A percentile compares a stretch with the other conserved stretches of the same genome.
These are phyloP conservation scores for Murina feae DNA, from an alignment of 2,113 vertebrate genomes.

Conservation along the genomic window DNA sequence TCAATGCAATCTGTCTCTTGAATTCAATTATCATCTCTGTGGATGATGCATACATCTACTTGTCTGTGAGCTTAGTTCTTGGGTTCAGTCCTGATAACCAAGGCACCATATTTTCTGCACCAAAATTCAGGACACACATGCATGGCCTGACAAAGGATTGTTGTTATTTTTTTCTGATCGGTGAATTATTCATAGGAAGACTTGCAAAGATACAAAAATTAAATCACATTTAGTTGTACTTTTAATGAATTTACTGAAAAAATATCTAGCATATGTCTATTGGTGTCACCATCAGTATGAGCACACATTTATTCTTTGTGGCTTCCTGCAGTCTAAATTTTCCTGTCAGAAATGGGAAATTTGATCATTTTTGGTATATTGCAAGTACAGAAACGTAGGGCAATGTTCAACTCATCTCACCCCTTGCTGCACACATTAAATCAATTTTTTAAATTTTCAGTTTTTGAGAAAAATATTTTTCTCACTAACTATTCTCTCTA, in stretches of 20 bases:
- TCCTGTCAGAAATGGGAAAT: conserved; percentile 9
- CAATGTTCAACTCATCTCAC: conserved; percentile 6
- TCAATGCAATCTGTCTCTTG: conserved; percentile 55
- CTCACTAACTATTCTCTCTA: not conserved
- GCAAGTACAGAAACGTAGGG: not conserved
- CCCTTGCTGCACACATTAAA: not conserved
- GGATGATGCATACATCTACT: conserved; percentile 53
- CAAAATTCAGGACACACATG: conserved; percentile 58
- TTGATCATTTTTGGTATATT: not conserved
- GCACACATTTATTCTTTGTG: conserved; percentile 16
- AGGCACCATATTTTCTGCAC: conserved; percentile 62
- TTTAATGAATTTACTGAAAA: conserved; percentile 57
- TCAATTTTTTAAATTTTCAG: conserved; percentile 33
- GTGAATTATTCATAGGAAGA: conserved; percentile 61
- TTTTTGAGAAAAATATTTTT: not conserved
- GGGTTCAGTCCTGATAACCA: conserved; percentile 61
- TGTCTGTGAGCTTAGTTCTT: conserved; percentile 56
- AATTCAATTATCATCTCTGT: conserved; percentile 52
- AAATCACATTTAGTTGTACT: conserved; percentile 46
- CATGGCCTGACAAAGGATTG: conserved; percentile 33
- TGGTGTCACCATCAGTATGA: not conserved
- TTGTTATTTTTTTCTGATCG: not conserved
- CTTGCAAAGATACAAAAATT: conserved; percentile 50
- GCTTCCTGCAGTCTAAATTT: conserved; percentile 10
- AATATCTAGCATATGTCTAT: conserved; percentile 40